Percentiles rank a stretch among this genome's conserved stretches.
phyloP scores from a whole-genome alignment of 2,888 invertebrate species.

The Scaptomyza flava region DNA sequence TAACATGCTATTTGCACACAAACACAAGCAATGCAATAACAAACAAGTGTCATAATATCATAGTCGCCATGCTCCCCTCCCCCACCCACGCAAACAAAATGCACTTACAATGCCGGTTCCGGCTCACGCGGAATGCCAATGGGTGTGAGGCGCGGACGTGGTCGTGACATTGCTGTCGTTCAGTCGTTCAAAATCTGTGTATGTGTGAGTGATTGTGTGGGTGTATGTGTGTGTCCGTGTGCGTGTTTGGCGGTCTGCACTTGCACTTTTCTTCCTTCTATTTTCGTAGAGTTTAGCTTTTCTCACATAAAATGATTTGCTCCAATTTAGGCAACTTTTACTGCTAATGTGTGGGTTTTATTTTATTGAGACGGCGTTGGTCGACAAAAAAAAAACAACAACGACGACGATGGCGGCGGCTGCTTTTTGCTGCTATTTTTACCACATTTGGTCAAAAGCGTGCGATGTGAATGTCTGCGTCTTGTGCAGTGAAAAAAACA shows the following conservation, averaged over 20 bases:
- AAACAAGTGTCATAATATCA: slow-evolving; percentile 52
- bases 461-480: slow-evolving; percentile 35
- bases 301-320: slow-evolving; percentile 48
- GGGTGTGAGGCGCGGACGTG: slow-evolving; percentile 57
- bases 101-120: slow-evolving; percentile 68
- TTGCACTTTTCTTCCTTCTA: slow-evolving; percentile 42
- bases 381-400: slow-evolving; percentile 27
- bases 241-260: slow-evolving; percentile 56
- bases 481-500: slow-evolving; percentile 12
- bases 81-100: slow-evolving; percentile 1
- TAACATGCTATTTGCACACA: slow-evolving; percentile 14
- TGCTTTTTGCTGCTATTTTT: slow-evolving; percentile 66
- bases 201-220: slow-evolving; percentile 6
- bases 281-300: slow-evolving; percentile 4
- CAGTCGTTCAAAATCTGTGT: slow-evolving; percentile 22
- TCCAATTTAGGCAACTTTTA: slow-evolving; percentile 40
- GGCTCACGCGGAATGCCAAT: slow-evolving; percentile 56
- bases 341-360: slow-evolving; percentile 41
- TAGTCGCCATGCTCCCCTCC: not conserved
- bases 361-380: slow-evolving; percentile 57
- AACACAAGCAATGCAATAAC: slow-evolving; percentile 1
- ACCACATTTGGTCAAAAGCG: slow-evolving; percentile 72
- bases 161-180: slow-evolving; percentile 59
- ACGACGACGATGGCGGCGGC: slow-evolving; percentile 25
- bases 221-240: slow-evolving; percentile 28